phyloP scores from a whole-genome alignment of 2,888 invertebrate species.

The Drosophila limbata region DNA sequence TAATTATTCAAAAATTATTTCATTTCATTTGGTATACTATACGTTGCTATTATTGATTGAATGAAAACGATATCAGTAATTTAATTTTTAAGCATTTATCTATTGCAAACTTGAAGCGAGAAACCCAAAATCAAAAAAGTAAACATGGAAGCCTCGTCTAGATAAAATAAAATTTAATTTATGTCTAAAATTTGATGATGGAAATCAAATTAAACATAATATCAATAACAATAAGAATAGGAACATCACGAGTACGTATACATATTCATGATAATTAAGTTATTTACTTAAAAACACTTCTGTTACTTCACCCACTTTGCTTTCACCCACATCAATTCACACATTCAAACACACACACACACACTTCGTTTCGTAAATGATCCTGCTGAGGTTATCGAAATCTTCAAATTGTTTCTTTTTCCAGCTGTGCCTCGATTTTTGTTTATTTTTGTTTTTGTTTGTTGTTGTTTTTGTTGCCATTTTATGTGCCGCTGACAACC shows the following conservation, averaged over 20 bases:
- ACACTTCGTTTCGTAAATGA: conserved; percentile 32
- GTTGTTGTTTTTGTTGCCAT: conserved; percentile 13
- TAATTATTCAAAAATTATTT: no score
- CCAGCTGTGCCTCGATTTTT: conserved; percentile 32
- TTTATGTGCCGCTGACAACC: conserved; percentile 15
- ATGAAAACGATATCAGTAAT: conserved; percentile 5
- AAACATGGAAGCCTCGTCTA: not conserved
- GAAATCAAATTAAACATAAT: not conserved
- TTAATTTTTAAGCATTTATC: not conserved
- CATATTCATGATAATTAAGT: conserved; percentile 8
- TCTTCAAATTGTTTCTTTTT: conserved; percentile 23
- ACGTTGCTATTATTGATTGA: not conserved
- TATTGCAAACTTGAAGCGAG: not conserved
- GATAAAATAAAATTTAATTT: no score
- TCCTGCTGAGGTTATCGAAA: conserved; percentile 33
- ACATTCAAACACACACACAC: conserved; percentile 24
- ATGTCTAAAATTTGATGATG: no score
- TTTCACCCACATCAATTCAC: conserved; percentile 56
- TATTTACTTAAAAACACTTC: conserved; percentile 14
- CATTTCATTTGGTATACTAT: no score
- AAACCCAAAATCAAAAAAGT: no score
- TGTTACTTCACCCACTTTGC: conserved; percentile 5
- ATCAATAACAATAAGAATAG: not conserved
- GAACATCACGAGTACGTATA: not conserved
- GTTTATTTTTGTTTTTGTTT: conserved; percentile 46